phyloP scores from a whole-genome alignment of 1,140 invertebrate genomes.

The Atta texana region DNA sequence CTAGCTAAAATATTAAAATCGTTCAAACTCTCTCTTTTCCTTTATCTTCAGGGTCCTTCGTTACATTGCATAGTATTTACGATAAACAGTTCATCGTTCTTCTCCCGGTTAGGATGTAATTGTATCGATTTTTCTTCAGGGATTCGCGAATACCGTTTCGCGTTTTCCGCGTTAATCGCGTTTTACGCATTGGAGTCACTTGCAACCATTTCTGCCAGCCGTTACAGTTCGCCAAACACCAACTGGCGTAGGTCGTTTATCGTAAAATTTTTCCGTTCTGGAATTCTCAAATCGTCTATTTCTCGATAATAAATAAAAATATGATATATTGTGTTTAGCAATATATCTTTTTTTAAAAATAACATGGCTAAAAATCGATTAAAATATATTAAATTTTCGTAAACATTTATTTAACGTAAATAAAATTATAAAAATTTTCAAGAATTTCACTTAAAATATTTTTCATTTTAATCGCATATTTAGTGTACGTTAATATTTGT shows the following conservation, averaged over 20 bases:
- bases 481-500: not conserved
- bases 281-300: not conserved
- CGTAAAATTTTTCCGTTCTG: not conserved
- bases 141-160: constrained; percentile 2
- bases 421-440: constrained; percentile 20
- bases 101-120: constrained; percentile 42
- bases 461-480: constrained; percentile 1
- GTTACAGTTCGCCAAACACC: not conserved
- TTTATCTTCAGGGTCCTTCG: not conserved
- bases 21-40: not conserved
- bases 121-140: constrained; percentile 21
- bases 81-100: constrained; percentile 37
- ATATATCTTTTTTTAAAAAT: not conserved
- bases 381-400: constrained; percentile 2
- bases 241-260: not conserved
- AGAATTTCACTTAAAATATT: not conserved
- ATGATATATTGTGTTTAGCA: not conserved
- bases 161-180: constrained; percentile 12
- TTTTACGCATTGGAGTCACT: not conserved
- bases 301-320: not conserved
- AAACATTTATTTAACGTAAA: not conserved
- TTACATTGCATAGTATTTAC: not conserved
- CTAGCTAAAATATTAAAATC: constrained; percentile 64
- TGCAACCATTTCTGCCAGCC: not conserved
- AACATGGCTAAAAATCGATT: not conserved